phyloP scores from a whole-genome alignment of 1,140 invertebrate genomes.

The Metopolophium dirhodum region DNA sequence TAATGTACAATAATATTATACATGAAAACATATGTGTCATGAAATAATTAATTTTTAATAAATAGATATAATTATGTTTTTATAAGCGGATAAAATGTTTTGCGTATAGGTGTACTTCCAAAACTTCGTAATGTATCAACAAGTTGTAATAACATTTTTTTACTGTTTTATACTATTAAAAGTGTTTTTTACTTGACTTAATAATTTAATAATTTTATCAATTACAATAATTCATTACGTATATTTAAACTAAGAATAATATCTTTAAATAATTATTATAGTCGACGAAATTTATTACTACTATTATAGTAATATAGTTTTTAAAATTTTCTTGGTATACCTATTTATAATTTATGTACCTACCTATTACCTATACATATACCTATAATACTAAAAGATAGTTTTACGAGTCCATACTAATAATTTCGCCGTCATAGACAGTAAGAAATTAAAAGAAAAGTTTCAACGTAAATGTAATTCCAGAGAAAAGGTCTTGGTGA shows the following conservation, averaged over 20 bases:
- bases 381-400: not conserved
- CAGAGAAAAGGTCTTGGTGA: not conserved
- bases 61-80: not conserved
- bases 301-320: no score
- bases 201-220: not conserved
- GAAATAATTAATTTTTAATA: not conserved
- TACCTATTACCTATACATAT: no score
- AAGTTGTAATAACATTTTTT: not conserved
- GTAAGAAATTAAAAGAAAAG: not conserved
- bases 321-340: no score
- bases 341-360: no score
- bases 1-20: not conserved
- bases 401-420: not conserved
- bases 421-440: not conserved
- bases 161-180: not conserved
- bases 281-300: not conserved
- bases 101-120: not conserved
- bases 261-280: not conserved
- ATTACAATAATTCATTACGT: no score
- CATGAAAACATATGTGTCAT: not conserved
- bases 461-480: not conserved
- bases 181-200: not conserved
- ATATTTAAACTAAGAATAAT: not conserved
- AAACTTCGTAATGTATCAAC: not conserved
- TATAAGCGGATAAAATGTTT: not conserved